Evolutionary conservation across 2,113 vertebrate species (phyloP).

Genomic region (Coptodon rendalli): DNA sequence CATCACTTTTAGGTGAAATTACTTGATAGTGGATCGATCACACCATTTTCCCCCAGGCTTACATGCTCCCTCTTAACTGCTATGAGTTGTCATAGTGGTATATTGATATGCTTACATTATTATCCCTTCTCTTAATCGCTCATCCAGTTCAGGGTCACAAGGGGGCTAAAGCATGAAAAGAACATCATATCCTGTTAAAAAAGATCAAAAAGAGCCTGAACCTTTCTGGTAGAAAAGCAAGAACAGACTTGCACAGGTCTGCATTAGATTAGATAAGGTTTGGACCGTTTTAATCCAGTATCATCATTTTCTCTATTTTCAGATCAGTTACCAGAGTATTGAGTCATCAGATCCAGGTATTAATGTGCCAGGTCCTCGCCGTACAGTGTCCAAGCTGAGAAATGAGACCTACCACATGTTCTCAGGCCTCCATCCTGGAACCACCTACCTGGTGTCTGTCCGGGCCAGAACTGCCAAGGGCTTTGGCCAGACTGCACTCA

Average conservation of each 20-base stretch:
- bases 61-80: neutral
- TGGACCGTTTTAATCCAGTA: neutral
- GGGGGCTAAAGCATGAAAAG: neutral
- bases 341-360: conserved; percentile 89
- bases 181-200: neutral
- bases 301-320: neutral
- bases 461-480: conserved; percentile 88
- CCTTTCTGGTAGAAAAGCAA: neutral
- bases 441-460: conserved; percentile 93
- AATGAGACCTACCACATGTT: conserved; percentile 97
- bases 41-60: neutral
- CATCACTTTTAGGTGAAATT: neutral
- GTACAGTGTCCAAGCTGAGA: conserved; percentile 88
- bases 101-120: neutral
- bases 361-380: conserved; percentile 86
- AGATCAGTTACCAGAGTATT: conserved; percentile 97
- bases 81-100: neutral
- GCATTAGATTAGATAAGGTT: neutral
- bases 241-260: neutral
- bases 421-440: conserved; percentile 90
- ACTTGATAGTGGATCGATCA: neutral
- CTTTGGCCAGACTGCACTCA: conserved; percentile 88
- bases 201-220: neutral
- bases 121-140: neutral
- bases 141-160: neutral